Evolutionary conservation across 2,113 vertebrate species (phyloP).

Genomic region (Phyllopteryx taeniolatus): DNA sequence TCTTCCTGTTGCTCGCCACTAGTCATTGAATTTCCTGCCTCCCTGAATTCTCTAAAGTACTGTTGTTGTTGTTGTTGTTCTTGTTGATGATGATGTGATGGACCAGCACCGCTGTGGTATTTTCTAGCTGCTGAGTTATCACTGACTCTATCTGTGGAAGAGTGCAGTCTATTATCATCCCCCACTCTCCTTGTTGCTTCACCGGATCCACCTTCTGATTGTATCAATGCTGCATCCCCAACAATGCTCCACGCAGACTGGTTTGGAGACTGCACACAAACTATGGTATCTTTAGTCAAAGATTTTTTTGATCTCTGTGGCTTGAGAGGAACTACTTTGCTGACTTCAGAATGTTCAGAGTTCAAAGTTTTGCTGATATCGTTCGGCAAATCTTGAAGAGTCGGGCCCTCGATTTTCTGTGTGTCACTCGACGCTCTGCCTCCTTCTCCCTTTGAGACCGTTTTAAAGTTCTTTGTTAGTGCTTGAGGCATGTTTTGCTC

Average conservation of each 20-base stretch:
- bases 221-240: slow-evolving; percentile 35
- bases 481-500: slow-evolving; percentile 21
- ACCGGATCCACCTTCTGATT: slow-evolving; percentile 27
- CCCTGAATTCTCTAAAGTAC: slow-evolving; percentile 36
- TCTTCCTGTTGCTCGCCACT: slow-evolving; percentile 21
- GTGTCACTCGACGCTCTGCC: slow-evolving; percentile 12
- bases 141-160: slow-evolving; percentile 13
- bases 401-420: slow-evolving; percentile 38
- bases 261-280: slow-evolving; percentile 26
- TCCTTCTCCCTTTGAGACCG: slow-evolving; percentile 19
- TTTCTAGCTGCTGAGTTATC: slow-evolving; percentile 23
- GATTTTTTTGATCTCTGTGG: slow-evolving; percentile 76
- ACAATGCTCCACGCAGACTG: slow-evolving; percentile 24
- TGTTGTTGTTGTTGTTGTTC: slow-evolving; percentile 30
- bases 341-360: slow-evolving; percentile 46
- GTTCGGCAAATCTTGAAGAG: slow-evolving; percentile 26
- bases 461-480: slow-evolving; percentile 31
- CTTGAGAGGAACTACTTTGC: slow-evolving; percentile 73
- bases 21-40: slow-evolving; percentile 17
- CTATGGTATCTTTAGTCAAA: slow-evolving; percentile 66
- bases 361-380: slow-evolving; percentile 45
- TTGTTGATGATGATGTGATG: slow-evolving; percentile 7
- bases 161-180: slow-evolving; percentile 13
- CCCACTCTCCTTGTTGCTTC: slow-evolving; percentile 38
- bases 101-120: not conserved